Conservation (phyloP, 2,888 invertebrate genomes). For the Onchidella celtica region DNA sequence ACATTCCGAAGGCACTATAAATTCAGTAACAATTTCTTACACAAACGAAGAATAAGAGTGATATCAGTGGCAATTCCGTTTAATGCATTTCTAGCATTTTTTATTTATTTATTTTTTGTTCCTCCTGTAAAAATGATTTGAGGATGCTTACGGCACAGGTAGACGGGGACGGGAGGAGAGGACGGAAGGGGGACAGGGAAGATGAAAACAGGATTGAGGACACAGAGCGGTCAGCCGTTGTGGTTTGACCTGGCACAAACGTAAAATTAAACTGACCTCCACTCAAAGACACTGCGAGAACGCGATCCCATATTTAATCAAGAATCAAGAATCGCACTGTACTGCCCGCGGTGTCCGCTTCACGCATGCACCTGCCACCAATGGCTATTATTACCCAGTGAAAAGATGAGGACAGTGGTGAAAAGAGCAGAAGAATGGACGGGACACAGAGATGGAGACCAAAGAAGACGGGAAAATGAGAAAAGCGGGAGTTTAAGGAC, state of each 20-base stretch:
- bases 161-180: neutral
- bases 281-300: slow-evolving; percentile 17
- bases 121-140: too few species aligned
- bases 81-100: too few species aligned
- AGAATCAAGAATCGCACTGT: slow-evolving; percentile 39
- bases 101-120: too few species aligned
- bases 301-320: slow-evolving; percentile 47
- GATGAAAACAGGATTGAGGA: slow-evolving; percentile 22
- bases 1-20: too few species aligned
- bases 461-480: neutral
- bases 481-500: slow-evolving; percentile 2
- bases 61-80: too few species aligned
- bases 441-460: slow-evolving; percentile 2
- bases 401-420: neutral
- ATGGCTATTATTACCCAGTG: neutral
- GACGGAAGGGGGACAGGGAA: neutral
- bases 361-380: slow-evolving; percentile 23
- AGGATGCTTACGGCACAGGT: too few species aligned
- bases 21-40: too few species aligned
- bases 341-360: slow-evolving; percentile 21
- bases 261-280: slow-evolving; percentile 43
- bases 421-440: neutral
- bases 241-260: slow-evolving; percentile 36
- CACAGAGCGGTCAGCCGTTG: slow-evolving; percentile 16
- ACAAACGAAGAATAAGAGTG: too few species aligned